Base-by-base conservation (phyloP, 2,797 vertebrate genomes). In the Hyperoplus immaculatus region DNA sequence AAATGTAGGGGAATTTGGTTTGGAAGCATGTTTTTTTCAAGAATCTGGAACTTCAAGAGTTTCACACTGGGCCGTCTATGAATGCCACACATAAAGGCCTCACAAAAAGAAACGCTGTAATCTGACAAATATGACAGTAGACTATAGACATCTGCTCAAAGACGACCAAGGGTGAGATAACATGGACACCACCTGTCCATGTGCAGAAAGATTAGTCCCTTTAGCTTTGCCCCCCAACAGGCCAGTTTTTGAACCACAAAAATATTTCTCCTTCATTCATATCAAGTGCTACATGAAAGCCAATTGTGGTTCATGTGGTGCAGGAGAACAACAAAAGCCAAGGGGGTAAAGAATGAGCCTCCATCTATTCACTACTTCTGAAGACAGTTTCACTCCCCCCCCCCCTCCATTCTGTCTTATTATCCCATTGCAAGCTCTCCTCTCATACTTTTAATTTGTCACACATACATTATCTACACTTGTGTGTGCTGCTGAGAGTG, bases 401-500 rank as follows among this genome's bases (percentile, higher is more conserved):
- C 57, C 72, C 53, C 72, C 72, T 63, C 68, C 61, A 54, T 69
- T 77, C 68, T 60, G 0, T 82, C 77, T 58, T 72, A 84, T 89
- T 77, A 87, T 86, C 72, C 81, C 56, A 56, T 77, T 86, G 59
- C 75, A 12, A 68, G 75, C 76, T 83, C 61, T 54, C 68, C 75
- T 72, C 63, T 85, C 66, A 59, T 68, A 85, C 85, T 80, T 91
- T 91, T 87, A 90, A 91, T 85, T 87, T 86, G 85, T 90, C 88
- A 86, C 77, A 72, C 29, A 3, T 29, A 29, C 29, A 29, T 29
- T 62, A 67, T 89, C 55, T 77, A 58, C 65, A 73, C 74, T 68
- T 82, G 80, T 69, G 80, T 75, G 76, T 51, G 62, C 18, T 54
- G 69, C 7, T 8, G 61, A 13, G 60, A 45, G 85, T 78, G 80